phyloP scores from a whole-genome alignment of 2,797 vertebrate species.

The Synaphobranchus kaupii region DNA sequence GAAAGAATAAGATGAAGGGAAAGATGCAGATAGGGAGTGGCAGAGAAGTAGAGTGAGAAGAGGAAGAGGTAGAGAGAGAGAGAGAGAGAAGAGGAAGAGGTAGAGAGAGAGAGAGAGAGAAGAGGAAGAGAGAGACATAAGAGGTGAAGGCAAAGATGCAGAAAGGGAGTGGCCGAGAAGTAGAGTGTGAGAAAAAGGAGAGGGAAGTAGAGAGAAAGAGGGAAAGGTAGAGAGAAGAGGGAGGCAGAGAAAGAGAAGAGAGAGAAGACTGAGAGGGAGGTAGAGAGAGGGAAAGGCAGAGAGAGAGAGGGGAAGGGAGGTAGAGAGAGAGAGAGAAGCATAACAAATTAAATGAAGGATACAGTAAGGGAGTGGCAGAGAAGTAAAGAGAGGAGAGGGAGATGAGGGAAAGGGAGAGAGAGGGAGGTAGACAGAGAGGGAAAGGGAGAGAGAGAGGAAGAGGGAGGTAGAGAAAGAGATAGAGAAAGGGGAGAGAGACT shows the following conservation, averaged over 20 bases:
- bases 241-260: neutral
- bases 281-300: neutral
- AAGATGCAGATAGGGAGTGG: too few relatives aligned
- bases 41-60: constrained; percentile 42
- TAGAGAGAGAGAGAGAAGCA: neutral
- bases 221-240: neutral
- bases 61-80: constrained; percentile 20
- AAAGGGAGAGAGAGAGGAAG: neutral
- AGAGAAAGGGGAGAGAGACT: neutral
- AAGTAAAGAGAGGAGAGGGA: neutral
- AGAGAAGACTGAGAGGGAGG: neutral
- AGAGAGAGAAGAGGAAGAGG: neutral
- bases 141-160: constrained; percentile 18
- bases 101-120: neutral
- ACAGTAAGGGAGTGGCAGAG: neutral
- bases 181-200: neutral
- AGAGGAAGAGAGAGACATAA: neutral
- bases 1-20: too few relatives aligned
- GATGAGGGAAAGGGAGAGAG: neutral
- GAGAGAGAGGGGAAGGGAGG: constrained; percentile 39
- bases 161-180: neutral
- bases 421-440: neutral
- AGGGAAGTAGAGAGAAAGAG: neutral
- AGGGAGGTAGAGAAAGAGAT: neutral
- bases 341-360: neutral